Evolutionary conservation across 2,888 invertebrate genomes (phyloP), one percentile per base, ranked within the genome.

Genomic region (Chymomyza caudatula): DNA sequence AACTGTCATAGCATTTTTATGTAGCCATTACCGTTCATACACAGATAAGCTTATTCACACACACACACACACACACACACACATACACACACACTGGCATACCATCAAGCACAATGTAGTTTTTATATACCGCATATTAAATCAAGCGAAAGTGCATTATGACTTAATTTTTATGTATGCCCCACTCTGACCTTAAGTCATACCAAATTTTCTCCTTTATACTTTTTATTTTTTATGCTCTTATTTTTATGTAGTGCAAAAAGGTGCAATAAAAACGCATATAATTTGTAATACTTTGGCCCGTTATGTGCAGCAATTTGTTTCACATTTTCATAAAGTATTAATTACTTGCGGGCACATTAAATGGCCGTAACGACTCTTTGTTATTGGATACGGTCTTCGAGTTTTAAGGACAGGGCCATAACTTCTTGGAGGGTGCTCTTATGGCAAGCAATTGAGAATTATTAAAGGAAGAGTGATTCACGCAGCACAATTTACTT

Each of bases 131-230:
- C 56, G 56, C 49, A 67, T 65, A 76, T 66, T 73, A 76, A 64
- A 69, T 68, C 69, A 54, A 62, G 51, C 42, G 72, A 23, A 37
- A 67, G 76, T 73, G 77, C 83, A 82, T 85, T 85, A 82, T 77
- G 77, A 72, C 85, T 77, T 85, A 79, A 85, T 82, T 82, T 85
- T 79, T 71, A 79, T 71, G 49, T 55, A 8, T 23, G 5, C 49
- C 29, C 8, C 29, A 37, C 11, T 37, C 11, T 37, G 29, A 37
- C 11, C 29, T 37, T 37, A 37, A 37, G 29, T 17, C 51, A 11
- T 19, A 42, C n/a, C 44, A 29, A 43, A 43, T 60, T 25, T 55
- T 55, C 5, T 55, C 54, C 4, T 6, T 42, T 29, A 4, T 25
- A 22, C 52, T 37, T 56, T 56, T 13, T 23, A 23, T 3, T 57